These are phyloP conservation scores for Acanthiza pusilla DNA, from an alignment of 2,797 vertebrate genomes.

Conservation along the genomic window DNA sequence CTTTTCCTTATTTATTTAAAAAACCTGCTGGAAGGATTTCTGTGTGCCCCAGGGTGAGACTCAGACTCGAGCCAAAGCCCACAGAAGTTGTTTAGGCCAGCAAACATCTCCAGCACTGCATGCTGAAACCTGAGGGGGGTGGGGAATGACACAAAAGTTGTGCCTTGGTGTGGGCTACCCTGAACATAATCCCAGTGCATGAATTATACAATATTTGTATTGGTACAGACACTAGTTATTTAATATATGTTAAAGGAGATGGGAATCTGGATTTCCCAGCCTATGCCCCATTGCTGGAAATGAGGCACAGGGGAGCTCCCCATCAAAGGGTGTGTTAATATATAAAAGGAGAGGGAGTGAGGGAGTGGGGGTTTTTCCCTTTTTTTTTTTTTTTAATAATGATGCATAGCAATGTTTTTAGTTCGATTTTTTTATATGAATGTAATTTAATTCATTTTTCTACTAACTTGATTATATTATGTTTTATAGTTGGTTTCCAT, in stretches of 20 bases:
- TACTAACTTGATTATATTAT: conserved; percentile 47
- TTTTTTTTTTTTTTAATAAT: not conserved
- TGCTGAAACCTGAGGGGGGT: not conserved
- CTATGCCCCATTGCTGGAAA: conserved; percentile 43
- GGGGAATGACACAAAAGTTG: not conserved
- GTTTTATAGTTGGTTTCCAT: conserved; percentile 53
- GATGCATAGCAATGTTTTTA: conserved; percentile 40
- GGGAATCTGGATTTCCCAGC: conserved; percentile 47
- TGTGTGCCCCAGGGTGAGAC: not conserved
- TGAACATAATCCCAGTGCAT: conserved; percentile 24
- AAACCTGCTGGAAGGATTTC: not conserved
- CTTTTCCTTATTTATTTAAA: conserved; percentile 20
- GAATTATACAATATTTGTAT: not conserved
- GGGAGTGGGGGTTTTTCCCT: not conserved
- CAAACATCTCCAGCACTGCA: not conserved
- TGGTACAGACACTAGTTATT: conserved; percentile 25
- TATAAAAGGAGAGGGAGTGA: conserved; percentile 2
- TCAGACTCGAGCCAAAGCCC: not conserved
- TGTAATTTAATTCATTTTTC: conserved; percentile 72
- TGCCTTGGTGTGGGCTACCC: conserved; percentile 34
- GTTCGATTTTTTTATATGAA: conserved; percentile 61
- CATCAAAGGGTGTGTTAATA: conserved; percentile 35
- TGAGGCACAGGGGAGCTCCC: not conserved
- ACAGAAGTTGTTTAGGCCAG: not conserved
- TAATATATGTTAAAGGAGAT: conserved; percentile 7